Evolutionary conservation across 2,797 vertebrate genomes (phyloP).

Genomic region (Phoxinus dragarum): DNA sequence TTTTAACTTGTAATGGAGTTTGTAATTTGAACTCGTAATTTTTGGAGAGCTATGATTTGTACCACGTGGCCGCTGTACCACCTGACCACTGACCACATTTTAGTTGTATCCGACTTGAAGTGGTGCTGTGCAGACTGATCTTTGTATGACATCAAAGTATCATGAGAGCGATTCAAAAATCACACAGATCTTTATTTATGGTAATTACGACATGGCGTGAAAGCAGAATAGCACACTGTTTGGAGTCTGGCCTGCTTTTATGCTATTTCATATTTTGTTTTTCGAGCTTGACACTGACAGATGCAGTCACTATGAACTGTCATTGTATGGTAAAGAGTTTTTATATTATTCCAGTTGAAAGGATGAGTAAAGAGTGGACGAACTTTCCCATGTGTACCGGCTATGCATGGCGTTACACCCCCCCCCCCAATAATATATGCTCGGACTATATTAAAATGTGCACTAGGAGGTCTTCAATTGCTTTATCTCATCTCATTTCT

Average conservation of each 20-base stretch:
- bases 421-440: neutral
- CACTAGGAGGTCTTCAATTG: neutral
- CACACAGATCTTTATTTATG: no score
- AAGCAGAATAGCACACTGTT: no score
- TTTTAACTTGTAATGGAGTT: no score
- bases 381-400: neutral
- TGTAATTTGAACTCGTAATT: no score
- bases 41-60: no score
- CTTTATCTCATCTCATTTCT: constrained; percentile 61
- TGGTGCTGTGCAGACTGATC: no score
- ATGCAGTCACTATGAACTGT: neutral
- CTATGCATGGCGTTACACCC: neutral
- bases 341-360: neutral
- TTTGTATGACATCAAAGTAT: no score
- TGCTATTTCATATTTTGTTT: neutral
- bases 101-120: no score
- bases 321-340: neutral
- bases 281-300: neutral
- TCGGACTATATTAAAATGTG: neutral
- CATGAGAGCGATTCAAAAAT: no score
- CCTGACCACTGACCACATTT: no score
- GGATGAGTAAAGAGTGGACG: neutral
- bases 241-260: neutral
- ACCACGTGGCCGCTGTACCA: no score
- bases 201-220: no score